phyloP scores from a whole-genome alignment of 2,113 vertebrate genomes.

The Mormyrus iriodes region DNA sequence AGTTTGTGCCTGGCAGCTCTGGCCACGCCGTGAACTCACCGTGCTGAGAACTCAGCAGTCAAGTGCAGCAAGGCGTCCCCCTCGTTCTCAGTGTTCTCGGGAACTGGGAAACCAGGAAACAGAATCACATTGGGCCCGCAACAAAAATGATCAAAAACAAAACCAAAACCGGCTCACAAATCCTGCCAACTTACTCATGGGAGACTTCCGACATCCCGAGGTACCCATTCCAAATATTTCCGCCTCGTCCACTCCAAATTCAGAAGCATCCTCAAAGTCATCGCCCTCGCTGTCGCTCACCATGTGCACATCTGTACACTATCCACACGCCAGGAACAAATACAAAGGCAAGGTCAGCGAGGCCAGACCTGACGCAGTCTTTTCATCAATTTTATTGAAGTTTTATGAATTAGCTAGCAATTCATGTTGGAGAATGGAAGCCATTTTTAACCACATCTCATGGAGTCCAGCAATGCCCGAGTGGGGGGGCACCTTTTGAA shows the following conservation, averaged over 20 bases:
- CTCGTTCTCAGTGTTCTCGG: conserved; percentile 97
- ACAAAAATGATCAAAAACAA: not conserved
- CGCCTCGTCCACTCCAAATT: conserved; percentile 94
- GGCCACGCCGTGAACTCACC: conserved; percentile 60
- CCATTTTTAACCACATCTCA: not conserved
- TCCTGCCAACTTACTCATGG: conserved; percentile 80
- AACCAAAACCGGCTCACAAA: not conserved
- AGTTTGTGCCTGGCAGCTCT: not conserved
- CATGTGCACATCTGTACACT: conserved; percentile 97
- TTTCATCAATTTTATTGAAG: not conserved
- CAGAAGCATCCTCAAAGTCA: conserved; percentile 95
- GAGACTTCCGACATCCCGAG: conserved; percentile 84
- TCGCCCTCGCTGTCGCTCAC: conserved; percentile 97
- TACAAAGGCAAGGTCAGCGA: not conserved
- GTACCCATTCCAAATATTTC: conserved; percentile 93
- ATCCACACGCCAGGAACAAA: conserved; percentile 32
- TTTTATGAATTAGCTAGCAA: not conserved
- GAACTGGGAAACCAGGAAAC: conserved; percentile 67
- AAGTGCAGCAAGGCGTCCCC: conserved; percentile 98
- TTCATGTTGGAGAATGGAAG: not conserved
- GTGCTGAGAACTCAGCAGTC: conserved; percentile 97
- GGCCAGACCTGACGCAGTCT: not conserved
- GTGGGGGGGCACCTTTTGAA: not conserved
- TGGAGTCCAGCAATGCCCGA: not conserved
- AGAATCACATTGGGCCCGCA: not conserved